phyloP scores from a whole-genome alignment of 2,888 invertebrate species.

The Drosophila limbata region DNA sequence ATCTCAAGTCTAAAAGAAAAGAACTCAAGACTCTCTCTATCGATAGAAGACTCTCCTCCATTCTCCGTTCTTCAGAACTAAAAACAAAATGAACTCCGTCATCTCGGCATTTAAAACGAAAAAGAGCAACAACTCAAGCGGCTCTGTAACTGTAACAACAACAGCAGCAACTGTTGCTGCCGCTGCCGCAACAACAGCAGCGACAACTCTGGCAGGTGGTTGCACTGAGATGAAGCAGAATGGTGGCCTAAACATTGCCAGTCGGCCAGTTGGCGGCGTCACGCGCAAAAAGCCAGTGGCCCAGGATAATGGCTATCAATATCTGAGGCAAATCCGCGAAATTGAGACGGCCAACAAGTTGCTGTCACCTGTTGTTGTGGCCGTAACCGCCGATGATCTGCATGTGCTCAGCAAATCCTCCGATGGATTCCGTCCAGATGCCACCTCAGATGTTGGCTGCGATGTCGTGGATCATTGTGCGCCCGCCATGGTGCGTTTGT shows the following conservation, averaged over 20 bases:
- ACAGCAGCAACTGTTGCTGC: constrained; percentile 27
- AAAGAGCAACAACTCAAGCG: constrained; percentile 69
- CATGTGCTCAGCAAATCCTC: constrained; percentile 45
- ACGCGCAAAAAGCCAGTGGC: constrained; percentile 74
- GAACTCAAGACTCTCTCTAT: constrained; percentile 3
- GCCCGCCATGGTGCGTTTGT: constrained; percentile 63
- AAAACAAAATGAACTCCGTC: constrained; percentile 84
- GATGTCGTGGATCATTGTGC: constrained; percentile 77
- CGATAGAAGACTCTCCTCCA: constrained; percentile 1
- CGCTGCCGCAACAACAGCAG: background rate
- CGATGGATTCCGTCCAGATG: constrained; percentile 53
- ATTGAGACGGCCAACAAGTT: constrained; percentile 85
- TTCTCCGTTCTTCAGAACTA: constrained; percentile 8
- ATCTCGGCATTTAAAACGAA: constrained; percentile 85
- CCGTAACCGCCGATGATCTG: constrained; percentile 72
- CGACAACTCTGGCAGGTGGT: background rate
- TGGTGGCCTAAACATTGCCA: constrained; percentile 54
- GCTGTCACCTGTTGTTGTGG: constrained; percentile 82
- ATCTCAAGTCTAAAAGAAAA: constrained; percentile 16
- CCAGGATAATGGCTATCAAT: constrained; percentile 85
- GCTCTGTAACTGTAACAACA: constrained; percentile 28
- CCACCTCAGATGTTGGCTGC: constrained; percentile 37
- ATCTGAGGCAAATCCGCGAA: constrained; percentile 85
- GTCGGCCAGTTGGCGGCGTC: constrained; percentile 48
- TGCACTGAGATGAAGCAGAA: constrained; percentile 41